Conservation (phyloP, 2,113 vertebrate genomes). For the Heterocephalus glaber region DNA sequence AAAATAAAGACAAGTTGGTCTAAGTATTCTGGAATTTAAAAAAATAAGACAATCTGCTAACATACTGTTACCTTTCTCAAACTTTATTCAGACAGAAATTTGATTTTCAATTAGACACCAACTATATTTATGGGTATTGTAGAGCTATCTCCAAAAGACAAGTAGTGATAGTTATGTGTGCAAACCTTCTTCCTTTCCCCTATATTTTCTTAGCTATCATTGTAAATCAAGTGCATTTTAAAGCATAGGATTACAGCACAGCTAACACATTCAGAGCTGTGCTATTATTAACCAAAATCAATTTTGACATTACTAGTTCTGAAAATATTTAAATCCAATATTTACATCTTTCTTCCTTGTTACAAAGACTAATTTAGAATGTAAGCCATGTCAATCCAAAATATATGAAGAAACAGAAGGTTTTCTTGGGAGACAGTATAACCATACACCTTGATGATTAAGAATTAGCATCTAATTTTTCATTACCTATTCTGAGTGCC, state of each 20-base stretch:
- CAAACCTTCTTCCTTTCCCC: background rate
- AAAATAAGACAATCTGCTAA: conserved; percentile 45
- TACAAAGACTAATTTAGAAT: conserved; percentile 31
- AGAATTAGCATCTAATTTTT: background rate
- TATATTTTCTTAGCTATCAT: background rate
- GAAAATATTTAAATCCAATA: background rate
- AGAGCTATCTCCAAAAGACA: background rate
- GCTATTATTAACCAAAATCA: background rate
- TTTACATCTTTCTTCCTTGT: background rate
- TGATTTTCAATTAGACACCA: background rate
- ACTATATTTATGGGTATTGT: background rate
- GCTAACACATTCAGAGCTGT: background rate
- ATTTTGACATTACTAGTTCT: background rate
- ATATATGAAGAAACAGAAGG: background rate
- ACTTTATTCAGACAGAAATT: background rate
- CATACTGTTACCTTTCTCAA: background rate
- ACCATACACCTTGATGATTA: background rate
- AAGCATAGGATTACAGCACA: background rate
- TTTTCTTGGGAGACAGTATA: background rate
- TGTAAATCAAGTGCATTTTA: background rate
- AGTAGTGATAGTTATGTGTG: background rate
- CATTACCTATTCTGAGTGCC: background rate
- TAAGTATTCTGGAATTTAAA: conserved; percentile 45
- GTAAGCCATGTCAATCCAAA: background rate
- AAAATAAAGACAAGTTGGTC: background rate